Base-by-base conservation (phyloP, 2,113 vertebrate species). In the Lophius piscatorius region DNA sequence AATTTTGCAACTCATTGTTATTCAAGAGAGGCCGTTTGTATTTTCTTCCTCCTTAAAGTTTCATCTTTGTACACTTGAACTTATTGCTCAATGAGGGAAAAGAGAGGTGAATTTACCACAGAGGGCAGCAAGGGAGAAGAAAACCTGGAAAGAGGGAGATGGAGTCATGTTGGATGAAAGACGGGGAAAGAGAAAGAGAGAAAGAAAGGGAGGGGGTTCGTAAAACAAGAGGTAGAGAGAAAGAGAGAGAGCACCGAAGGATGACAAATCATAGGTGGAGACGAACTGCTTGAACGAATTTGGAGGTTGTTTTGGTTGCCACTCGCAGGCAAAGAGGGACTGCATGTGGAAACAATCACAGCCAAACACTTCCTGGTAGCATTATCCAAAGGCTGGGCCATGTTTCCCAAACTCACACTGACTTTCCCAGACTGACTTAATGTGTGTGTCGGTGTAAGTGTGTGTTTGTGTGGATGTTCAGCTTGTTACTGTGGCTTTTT, bases 321-420 rank as follows among this genome's bases (percentile, higher is more conserved):
- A 62, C 76, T 80, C 78, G 82, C 60, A 46, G 38, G 49, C 62
- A 23, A 65, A 85, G 20, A 56, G 50, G 44, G 60, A 58, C 58
- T 70, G 87, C 90, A 91, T 92, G 86, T 91, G 91, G 91, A 90
- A 91, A 87, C 83, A 78, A 91, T 91, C 86, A 89, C 60, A 67
- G 16, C 71, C 68, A 88, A 85, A 88, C 22, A 23, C 74, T 82
- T 87, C 85, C 84, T 85, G 87, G 90, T 90, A 89, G 80, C 86
- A 90, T 91, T 90, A 89, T 86, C 77, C 69, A 65, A 63, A 78
- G 75, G 60, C 81, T 50, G 76, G 74, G 55, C 78, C 68, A n/a
- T 58, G 72, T 78, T 81, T 74, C 85, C 59, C 78, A 80, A 73
- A 74, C 61, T 42, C 61, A 40, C 34, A 16, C 67, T 64, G 34